Conservation (phyloP, 2,888 invertebrate genomes). For the Lasioglossum lativentre region DNA sequence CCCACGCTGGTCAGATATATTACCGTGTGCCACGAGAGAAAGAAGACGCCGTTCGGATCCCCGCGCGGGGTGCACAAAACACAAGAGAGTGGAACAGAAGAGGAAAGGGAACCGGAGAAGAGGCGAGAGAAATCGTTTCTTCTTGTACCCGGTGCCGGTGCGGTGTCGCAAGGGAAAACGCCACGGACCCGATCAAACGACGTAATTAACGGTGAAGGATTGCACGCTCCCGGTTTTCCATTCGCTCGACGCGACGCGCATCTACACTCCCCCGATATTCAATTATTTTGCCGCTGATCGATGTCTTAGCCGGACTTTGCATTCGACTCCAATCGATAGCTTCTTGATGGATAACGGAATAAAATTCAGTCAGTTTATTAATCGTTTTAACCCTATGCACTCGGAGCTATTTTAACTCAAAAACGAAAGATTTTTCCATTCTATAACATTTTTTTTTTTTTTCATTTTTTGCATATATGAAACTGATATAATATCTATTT, state of each 20-base stretch:
- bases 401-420: too few species aligned
- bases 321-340: neutral
- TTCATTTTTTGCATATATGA: too few species aligned
- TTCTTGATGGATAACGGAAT: too few species aligned
- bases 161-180: conserved; percentile 55
- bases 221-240: conserved; percentile 6
- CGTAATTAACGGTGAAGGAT: conserved; percentile 40
- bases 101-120: neutral
- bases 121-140: conserved; percentile 48
- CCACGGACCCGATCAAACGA: conserved; percentile 29
- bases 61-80: conserved; percentile 1
- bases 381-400: too few species aligned
- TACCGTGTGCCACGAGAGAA: conserved; percentile 71
- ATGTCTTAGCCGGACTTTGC: neutral
- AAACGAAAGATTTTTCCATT: too few species aligned
- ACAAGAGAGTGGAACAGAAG: neutral
- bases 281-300: neutral
- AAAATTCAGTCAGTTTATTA: too few species aligned
- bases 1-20: conserved; percentile 81
- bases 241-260: neutral
- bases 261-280: neutral
- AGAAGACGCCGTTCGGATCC: conserved; percentile 59
- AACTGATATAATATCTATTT: too few species aligned
- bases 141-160: neutral
- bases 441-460: too few species aligned